Percentiles rank a stretch among this genome's conserved stretches.
These are phyloP conservation scores for Corythoichthys haematopterus DNA, from an alignment of 2,113 vertebrate species.

Conservation along the genomic window DNA sequence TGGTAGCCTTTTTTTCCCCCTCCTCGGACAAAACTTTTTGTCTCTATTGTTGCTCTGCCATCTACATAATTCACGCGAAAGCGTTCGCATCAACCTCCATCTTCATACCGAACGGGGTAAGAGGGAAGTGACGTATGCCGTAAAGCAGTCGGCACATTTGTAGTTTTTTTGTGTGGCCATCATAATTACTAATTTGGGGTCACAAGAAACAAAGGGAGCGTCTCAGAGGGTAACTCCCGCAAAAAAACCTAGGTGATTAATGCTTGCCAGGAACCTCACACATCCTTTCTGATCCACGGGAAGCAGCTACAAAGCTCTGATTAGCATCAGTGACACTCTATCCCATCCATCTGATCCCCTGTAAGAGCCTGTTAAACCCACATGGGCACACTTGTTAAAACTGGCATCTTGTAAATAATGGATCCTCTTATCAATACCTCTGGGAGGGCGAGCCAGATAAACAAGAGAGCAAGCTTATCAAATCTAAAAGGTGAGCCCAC, in stretches of 20 bases:
- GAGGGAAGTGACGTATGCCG: too few species aligned
- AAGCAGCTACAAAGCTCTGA: constrained; percentile 51
- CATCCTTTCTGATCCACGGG: constrained; percentile 30
- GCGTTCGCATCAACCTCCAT: too few species aligned
- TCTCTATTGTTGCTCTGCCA: too few species aligned
- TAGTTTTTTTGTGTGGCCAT: too few species aligned
- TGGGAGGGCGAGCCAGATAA: constrained; percentile 40
- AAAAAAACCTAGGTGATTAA: constrained; percentile 44
- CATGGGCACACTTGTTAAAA: constrained; percentile 47
- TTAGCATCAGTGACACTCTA: constrained; percentile 59
- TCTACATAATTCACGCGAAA: too few species aligned
- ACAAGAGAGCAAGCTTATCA: constrained; percentile 43
- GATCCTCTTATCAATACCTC: constrained; percentile 45
- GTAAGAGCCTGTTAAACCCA: constrained; percentile 59
- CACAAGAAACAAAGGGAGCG: constrained; percentile 18
- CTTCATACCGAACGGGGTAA: too few species aligned
- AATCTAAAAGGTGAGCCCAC: constrained; percentile 40
- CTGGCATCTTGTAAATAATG: constrained; percentile 55
- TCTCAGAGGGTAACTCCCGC: constrained; percentile 27
- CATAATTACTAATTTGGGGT: constrained; percentile 17
- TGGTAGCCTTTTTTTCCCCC: too few species aligned
- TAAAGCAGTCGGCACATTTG: too few species aligned
- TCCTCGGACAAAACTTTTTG: too few species aligned
- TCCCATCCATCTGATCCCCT: constrained; percentile 54
- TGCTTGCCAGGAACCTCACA: constrained; percentile 38